Evolutionary conservation across 2,113 vertebrate genomes (phyloP).

Genomic region (Proteles cristata): DNA sequence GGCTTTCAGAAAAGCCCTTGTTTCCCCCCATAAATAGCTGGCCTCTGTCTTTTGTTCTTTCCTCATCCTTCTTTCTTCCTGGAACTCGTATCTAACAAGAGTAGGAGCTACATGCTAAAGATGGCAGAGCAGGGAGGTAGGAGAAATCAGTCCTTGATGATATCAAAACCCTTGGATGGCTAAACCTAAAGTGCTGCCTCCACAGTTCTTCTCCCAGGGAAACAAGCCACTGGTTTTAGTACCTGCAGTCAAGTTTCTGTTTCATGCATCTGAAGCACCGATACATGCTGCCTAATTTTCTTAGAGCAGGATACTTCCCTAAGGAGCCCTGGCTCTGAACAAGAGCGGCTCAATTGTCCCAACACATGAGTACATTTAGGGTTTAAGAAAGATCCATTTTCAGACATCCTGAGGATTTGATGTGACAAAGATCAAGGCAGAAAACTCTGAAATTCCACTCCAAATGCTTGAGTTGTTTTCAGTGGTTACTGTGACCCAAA

Average conservation of each 20-base stretch:
- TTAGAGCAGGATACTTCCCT: background rate
- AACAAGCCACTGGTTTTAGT: background rate
- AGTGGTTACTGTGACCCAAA: background rate
- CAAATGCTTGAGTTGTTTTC: slow-evolving; percentile 7
- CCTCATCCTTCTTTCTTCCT: background rate
- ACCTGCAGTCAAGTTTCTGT: background rate
- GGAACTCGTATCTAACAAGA: background rate
- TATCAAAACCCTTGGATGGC: background rate
- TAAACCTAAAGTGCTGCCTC: background rate
- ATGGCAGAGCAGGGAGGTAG: background rate
- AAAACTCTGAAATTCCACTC: background rate
- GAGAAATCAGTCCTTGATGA: background rate
- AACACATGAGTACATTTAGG: background rate
- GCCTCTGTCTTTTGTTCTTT: background rate
- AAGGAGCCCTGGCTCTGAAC: background rate
- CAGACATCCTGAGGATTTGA: background rate
- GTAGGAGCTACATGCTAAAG: background rate
- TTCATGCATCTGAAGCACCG: background rate
- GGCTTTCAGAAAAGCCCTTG: background rate
- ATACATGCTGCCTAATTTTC: background rate
- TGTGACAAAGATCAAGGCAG: background rate
- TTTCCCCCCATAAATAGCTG: background rate
- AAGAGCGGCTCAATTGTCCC: background rate
- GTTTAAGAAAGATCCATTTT: slow-evolving; percentile 9
- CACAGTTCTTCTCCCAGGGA: background rate